Evolutionary conservation across 2,113 vertebrate species (phyloP).

Genomic region (Phoenicopterus ruber): DNA sequence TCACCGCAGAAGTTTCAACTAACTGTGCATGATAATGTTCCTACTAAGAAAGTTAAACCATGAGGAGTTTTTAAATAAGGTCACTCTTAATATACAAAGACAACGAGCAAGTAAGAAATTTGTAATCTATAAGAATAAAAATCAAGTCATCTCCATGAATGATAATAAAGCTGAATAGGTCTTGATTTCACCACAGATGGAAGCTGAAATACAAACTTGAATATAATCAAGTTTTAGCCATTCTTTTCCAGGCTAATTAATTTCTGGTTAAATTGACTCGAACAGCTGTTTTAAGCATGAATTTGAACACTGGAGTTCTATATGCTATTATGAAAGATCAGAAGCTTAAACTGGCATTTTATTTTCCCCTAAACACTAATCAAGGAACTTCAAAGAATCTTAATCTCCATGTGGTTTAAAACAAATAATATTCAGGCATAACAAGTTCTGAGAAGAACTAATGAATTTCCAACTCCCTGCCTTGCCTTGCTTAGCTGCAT

Average conservation of each 20-base stretch:
- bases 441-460: neutral
- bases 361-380: neutral
- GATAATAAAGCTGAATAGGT: neutral
- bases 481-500: neutral
- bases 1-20: neutral
- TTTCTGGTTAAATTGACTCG: neutral
- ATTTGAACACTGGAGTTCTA: neutral
- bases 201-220: neutral
- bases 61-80: neutral
- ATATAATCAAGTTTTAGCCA: neutral
- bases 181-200: neutral
- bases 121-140: neutral
- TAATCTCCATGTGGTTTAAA: neutral
- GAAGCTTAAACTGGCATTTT: neutral
- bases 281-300: neutral
- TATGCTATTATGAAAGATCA: neutral
- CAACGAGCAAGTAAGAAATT: neutral
- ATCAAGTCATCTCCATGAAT: neutral
- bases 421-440: neutral
- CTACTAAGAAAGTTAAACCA: neutral
- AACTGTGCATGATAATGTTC: neutral
- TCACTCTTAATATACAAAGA: neutral
- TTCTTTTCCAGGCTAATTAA: conserved; percentile 2
- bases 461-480: neutral
- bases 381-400: neutral